Base-by-base conservation (phyloP, 2,888 invertebrate species). In the Antheraea yamamai region DNA sequence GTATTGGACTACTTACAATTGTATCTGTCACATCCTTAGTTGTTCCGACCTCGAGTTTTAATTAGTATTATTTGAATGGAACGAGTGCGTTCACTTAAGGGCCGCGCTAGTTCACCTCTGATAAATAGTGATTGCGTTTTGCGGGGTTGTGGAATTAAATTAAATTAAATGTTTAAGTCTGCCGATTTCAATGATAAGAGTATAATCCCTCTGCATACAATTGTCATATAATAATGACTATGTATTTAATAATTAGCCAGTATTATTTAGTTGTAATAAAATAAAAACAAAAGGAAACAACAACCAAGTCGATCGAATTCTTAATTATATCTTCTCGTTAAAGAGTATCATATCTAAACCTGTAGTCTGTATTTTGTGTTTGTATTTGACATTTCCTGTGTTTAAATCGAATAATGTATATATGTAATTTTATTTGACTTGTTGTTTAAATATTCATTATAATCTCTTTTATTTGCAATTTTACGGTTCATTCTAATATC, bases 11-110 rank as follows among this genome's bases (percentile, higher is more conserved):
- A 80, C 81, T 79, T 82, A 80, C 87, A 87, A 88, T 88, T 87
- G 85, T 90, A 90, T 91, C 92, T 88, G 88, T 92, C 90, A 88
- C 88, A 89, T 89, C 87, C 87, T 70, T 39, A 81, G 84, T 83
- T 83, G 84, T 83, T 83, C 82, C 82, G 82, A 81, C 81, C 75
- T 80, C 79, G 80, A 75, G 80, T 85, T 86, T 85, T 85, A 86
- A 86, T 86, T 75, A 75, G 74, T 74, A 58, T 73, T 58, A 71
- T 70, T 75, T 58, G 72, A 70, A 35, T 70, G 72, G 71, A 72
- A 72, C 47, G 74, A 71, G 72, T 72, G 72, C 58, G 74, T 72
- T 72, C 66, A 51, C 72, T 23, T 6, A 30, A 30, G 26, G 39
- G 70, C 39, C n/a, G 35, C n/a, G 4, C 39, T 23, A 20, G 39